Evolutionary conservation across 2,113 vertebrate genomes (phyloP).

Genomic region (Bubo blakistoni): DNA sequence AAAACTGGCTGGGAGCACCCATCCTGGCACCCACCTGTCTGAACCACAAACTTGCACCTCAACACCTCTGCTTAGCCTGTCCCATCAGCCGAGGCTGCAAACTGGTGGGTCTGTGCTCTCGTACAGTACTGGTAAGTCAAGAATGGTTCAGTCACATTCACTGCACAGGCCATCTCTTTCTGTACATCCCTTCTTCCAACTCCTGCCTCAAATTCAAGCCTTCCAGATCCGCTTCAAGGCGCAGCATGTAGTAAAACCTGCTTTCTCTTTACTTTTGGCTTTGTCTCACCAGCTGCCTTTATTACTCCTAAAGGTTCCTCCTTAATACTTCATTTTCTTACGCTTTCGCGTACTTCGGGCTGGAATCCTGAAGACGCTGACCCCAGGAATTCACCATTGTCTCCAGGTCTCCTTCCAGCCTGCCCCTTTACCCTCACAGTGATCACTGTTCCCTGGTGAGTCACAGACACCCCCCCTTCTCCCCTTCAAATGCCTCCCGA

Average conservation of each 20-base stretch:
- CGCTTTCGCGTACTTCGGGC: not conserved
- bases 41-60: rapidly evolving
- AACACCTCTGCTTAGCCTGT: not conserved
- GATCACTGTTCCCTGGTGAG: slow-evolving; percentile 39
- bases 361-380: not conserved
- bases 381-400: slow-evolving; percentile 21
- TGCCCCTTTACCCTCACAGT: slow-evolving; percentile 33
- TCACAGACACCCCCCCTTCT: not conserved
- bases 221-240: not conserved
- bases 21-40: not conserved
- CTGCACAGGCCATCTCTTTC: not conserved
- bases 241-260: not conserved
- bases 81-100: not conserved
- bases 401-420: slow-evolving; percentile 42
- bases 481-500: slow-evolving; percentile 31
- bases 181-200: not conserved
- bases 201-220: not conserved
- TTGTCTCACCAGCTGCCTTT: not conserved
- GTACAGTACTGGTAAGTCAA: not conserved
- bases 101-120: not conserved
- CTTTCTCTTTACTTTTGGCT: not conserved
- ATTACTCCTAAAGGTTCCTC: slow-evolving; percentile 12
- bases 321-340: slow-evolving; percentile 32
- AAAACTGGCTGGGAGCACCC: not conserved
- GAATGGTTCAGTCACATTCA: not conserved